Percentiles rank a stretch among this genome's conserved stretches.
phyloP scores from a whole-genome alignment of 1,140 invertebrate genomes.

The Saccostrea cuccullata region DNA sequence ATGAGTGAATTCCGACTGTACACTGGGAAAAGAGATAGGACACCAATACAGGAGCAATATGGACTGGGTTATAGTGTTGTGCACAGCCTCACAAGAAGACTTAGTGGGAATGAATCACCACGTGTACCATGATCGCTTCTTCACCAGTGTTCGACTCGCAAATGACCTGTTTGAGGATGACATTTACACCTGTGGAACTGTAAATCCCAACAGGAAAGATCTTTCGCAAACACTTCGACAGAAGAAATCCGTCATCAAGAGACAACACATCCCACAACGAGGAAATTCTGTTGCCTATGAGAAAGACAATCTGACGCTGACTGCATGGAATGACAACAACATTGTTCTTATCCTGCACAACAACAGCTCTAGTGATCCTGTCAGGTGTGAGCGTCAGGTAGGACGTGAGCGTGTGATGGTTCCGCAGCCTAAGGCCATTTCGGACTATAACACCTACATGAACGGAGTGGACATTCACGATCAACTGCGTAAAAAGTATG shows the following conservation, averaged over 20 bases:
- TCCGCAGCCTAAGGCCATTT: not conserved
- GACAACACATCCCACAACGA: not conserved
- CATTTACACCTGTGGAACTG: not conserved
- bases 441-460: not conserved
- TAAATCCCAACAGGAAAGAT: not conserved
- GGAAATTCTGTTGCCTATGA: not conserved
- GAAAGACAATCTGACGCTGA: not conserved
- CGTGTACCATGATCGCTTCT: not conserved
- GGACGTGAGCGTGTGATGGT: not conserved
- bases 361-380: not conserved
- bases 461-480: slow-evolving; percentile 6
- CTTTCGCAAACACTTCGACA: not conserved
- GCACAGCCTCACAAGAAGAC: no score
- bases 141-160: not conserved
- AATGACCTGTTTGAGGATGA: not conserved
- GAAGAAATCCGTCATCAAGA: not conserved
- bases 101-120: no score
- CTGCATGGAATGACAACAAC: not conserved
- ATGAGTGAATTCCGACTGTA: no score
- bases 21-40: no score
- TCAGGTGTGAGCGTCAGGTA: not conserved
- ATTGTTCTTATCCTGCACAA: not conserved
- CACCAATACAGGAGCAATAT: no score
- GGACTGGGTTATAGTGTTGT: no score
- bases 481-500: slow-evolving; percentile 22